phyloP scores from a whole-genome alignment of 1,140 invertebrate genomes.

The Eumeta japonica region DNA sequence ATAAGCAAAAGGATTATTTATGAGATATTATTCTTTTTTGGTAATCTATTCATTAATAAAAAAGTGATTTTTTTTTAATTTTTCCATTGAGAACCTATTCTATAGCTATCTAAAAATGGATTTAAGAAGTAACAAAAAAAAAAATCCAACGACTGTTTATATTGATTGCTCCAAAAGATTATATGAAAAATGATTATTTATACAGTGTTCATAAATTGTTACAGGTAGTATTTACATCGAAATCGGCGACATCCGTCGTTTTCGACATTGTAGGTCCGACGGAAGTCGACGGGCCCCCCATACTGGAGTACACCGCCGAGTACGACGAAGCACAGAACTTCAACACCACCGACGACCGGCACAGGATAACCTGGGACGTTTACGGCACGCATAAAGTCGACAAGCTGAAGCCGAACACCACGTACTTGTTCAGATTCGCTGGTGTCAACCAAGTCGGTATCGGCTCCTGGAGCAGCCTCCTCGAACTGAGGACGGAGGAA shows the following conservation, averaged over 20 bases:
- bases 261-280: slow-evolving; percentile 27
- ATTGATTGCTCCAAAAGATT: too few species aligned
- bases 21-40: too few species aligned
- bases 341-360: slow-evolving; percentile 32
- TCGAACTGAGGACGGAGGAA: slow-evolving; percentile 30
- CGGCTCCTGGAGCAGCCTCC: slow-evolving; percentile 25
- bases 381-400: slow-evolving; percentile 29
- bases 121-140: too few species aligned
- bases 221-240: slow-evolving; percentile 21
- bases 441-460: slow-evolving; percentile 34
- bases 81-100: too few species aligned
- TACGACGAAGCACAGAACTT: slow-evolving; percentile 34
- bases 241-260: slow-evolving; percentile 26
- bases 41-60: too few species aligned
- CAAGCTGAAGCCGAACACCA: slow-evolving; percentile 30
- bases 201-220: too few species aligned
- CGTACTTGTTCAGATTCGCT: slow-evolving; percentile 37
- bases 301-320: slow-evolving; percentile 33
- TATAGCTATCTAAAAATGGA: too few species aligned
- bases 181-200: too few species aligned
- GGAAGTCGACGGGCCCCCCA: slow-evolving; percentile 17
- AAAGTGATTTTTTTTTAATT: too few species aligned
- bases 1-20: too few species aligned
- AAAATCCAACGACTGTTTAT: too few species aligned
- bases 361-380: slow-evolving; percentile 36